Evolutionary conservation across 92 coral and sea anemone species (phyloP), one percentile per base, ranked within the genome.

Genomic region (Bergia sp.): DNA sequence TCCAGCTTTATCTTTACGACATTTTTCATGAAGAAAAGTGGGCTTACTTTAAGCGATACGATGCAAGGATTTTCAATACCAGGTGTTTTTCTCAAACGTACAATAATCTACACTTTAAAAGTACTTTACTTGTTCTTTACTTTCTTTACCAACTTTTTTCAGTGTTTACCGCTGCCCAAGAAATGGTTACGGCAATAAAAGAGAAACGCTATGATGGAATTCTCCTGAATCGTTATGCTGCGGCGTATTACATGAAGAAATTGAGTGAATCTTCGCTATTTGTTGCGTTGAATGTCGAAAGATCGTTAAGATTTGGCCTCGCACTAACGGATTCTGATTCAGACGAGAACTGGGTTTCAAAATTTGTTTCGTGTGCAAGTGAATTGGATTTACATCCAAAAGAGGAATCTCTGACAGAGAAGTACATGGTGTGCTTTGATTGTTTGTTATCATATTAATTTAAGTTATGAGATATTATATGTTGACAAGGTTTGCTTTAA

Each of bases 241-340:
- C 82, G 2, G 65, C 65, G 3, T 79, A 79, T 44, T 47, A 79
- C 64, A 45, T 79, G 82, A 79, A 23, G 66, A 7, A 79, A 79
- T 65, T 79, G 18, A 49, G 43, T 0, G 41, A 44, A 42, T 45
- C 41, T 47, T 47, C 66, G 7, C 58, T 79, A 18, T 44, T 79
- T 16, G 65, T 79, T 12, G 82, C 82, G 3, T 36, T 79, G 82
- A 47, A 79, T 8, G 37, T 79, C 41, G 36, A 79, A 18, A 6
- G 82, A 2, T n/a, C 58, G 29, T 44, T 12, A 9, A 79, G 41
- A 37, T 41, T 79, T 3, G 82, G 82, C 21, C 64, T 79, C 21
- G 82, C n/a, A 1, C 64, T 79, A 10, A 23, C 65, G 9, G 21
- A 49, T 2, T 36, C 77, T 6, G 66, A 1, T 18, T n/a, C 18